Evolutionary conservation across 2,888 invertebrate genomes (phyloP), one percentile per base, ranked within the genome.

Genomic region (Argynnis bischoffii): DNA sequence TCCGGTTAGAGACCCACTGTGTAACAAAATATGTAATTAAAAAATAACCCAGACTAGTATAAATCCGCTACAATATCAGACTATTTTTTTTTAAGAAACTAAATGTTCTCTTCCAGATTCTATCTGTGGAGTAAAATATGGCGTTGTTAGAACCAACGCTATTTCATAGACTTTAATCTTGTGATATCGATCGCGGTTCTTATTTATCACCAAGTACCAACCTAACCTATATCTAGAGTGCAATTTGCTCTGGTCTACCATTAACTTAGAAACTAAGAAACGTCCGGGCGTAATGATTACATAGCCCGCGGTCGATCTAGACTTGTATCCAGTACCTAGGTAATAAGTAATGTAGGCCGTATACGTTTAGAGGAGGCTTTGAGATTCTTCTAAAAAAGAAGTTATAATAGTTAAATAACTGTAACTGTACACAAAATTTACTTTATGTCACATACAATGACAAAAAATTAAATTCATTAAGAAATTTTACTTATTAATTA

Each of bases 251-350:
- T n/a, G 16, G 18, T 18, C 16, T 18, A 61, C 1, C 60, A 51
- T 61, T 61, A 61, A 6, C 60, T 47, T 47, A 16, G 60, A 61
- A 31, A 57, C 47, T 51, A 31, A 35, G 50, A n/a, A 51, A 51
- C 16, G 31, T 18, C 35, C 50, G 60, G 50, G 26, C 16, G 3
- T 31, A 59, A 59, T 59, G 61, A 61, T 51, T 41, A 41, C 41
- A 35, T 61, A 16, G 61, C 61, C 53, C 18, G 21, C 53, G 18
- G 53, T 21, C 3, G 26, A 51, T 13, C 41, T 51, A 15, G 14
- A 48, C 59, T 11, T 15, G 21, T 57, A 31, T 35, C 18, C 14
- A 11, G 15, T 18, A 16, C 16, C 21, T 15, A 61, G 61, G 50
- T 41, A 41, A 41, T 41, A 41, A 41, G 35, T 2, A 41, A 41